Conservation (phyloP, 2,797 vertebrate genomes). For the Coracias cyanogaster region DNA sequence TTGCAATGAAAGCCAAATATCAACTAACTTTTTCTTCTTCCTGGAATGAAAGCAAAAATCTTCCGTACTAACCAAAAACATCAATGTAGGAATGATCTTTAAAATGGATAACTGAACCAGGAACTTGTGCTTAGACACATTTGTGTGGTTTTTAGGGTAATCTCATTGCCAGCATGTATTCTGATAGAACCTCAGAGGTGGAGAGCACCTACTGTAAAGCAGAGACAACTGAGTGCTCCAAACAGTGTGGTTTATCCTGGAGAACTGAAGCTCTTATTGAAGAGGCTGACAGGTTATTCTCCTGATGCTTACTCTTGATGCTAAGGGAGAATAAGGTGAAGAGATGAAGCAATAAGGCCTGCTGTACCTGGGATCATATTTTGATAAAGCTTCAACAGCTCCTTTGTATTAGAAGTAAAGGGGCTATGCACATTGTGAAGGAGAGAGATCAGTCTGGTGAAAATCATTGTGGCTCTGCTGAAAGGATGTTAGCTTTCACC, state of each 20-base stretch:
- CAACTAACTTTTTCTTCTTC: not conserved
- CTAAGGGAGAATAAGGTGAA: not conserved
- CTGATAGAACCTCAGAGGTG: not conserved
- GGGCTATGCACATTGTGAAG: not conserved
- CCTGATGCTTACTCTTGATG: constrained; percentile 11
- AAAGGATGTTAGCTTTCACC: not conserved
- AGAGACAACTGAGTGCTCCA: not conserved
- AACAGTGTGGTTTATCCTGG: not conserved
- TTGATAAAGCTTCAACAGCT: constrained; percentile 10
- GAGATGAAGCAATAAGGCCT: not conserved
- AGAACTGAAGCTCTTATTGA: constrained; percentile 9
- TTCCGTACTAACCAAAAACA: not conserved
- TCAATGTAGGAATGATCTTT: not conserved
- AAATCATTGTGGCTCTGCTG: not conserved
- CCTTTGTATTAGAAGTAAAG: constrained; percentile 32
- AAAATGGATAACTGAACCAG: not conserved
- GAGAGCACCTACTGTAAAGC: not conserved
- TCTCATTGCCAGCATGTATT: constrained; percentile 13
- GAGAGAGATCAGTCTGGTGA: constrained; percentile 15
- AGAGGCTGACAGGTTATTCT: not conserved
- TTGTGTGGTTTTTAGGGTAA: not conserved
- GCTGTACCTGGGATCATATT: not conserved
- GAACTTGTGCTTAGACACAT: not conserved
- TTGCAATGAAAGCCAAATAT: not conserved
- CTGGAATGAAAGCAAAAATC: constrained; percentile 27